A percentile compares a stretch with the other conserved stretches of the same genome.
phyloP scores from a whole-genome alignment of 2,113 vertebrate species.

The Ondatra zibethicus region DNA sequence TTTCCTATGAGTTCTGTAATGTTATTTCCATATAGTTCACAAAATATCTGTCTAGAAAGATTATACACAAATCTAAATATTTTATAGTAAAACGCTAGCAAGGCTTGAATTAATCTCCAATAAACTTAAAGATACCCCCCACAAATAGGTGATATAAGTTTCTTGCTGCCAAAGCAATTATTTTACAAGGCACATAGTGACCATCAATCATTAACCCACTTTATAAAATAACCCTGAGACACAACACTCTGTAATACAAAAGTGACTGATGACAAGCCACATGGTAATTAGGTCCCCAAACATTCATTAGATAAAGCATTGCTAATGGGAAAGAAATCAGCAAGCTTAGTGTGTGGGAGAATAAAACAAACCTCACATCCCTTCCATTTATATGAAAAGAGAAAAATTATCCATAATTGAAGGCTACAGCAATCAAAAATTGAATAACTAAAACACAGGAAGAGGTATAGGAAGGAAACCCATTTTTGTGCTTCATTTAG shows the following conservation, averaged over 20 bases:
- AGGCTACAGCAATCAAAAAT: constrained; percentile 65
- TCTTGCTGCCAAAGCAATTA: neutral
- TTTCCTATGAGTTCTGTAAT: neutral
- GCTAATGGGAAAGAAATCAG: constrained; percentile 64
- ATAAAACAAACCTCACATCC: constrained; percentile 74
- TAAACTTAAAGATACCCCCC: constrained; percentile 1
- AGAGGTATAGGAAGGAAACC: constrained; percentile 75
- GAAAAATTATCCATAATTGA: constrained; percentile 76
- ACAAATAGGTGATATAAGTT: neutral
- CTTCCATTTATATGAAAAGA: constrained; percentile 73
- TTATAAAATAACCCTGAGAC: constrained; percentile 30
- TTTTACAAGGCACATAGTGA: constrained; percentile 31
- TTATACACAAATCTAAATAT: neutral
- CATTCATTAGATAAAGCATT: constrained; percentile 74
- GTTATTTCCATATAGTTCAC: constrained; percentile 27
- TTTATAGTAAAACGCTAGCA: constrained; percentile 13
- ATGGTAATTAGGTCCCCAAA: constrained; percentile 63
- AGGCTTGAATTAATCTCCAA: constrained; percentile 29
- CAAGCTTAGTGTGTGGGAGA: constrained; percentile 66
- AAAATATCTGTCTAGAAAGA: constrained; percentile 35
- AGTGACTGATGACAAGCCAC: constrained; percentile 59
- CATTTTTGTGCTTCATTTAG: constrained; percentile 75
- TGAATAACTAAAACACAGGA: constrained; percentile 67
- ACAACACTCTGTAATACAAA: constrained; percentile 44
- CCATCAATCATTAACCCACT: constrained; percentile 41